Evolutionary conservation across 2,797 vertebrate genomes (phyloP).

Genomic region (Valencia hispanica): DNA sequence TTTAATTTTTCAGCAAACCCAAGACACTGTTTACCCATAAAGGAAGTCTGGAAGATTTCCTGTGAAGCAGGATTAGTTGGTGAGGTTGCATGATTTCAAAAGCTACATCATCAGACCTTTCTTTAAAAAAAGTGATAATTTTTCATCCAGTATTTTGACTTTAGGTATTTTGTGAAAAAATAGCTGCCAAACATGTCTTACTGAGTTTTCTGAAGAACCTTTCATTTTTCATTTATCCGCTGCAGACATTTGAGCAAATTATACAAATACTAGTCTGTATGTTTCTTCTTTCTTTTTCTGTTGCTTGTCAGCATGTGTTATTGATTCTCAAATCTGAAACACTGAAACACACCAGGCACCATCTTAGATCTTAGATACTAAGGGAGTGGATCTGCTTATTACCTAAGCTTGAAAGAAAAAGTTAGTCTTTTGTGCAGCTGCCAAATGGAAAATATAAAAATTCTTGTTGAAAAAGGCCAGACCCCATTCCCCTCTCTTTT

Average conservation of each 20-base stretch:
- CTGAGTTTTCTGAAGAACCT: not conserved
- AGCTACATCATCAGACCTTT: too few species aligned
- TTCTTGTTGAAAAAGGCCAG: not conserved
- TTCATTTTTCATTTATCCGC: not conserved
- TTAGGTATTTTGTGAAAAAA: not conserved
- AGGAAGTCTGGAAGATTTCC: too few species aligned
- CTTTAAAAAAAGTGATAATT: not conserved
- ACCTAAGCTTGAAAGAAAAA: not conserved
- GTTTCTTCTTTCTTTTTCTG: not conserved
- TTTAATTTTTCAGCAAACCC: too few species aligned
- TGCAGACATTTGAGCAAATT: not conserved
- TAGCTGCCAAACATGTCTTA: not conserved
- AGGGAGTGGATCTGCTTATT: not conserved
- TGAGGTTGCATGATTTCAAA: too few species aligned
- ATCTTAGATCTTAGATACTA: not conserved
- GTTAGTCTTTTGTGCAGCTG: not conserved
- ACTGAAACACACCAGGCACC: not conserved
- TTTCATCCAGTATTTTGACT: not conserved
- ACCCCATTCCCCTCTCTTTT: too few species aligned
- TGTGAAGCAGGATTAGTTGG: too few species aligned
- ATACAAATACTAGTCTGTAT: not conserved
- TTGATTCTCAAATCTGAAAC: not conserved
- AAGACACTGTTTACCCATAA: too few species aligned
- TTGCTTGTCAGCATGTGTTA: not conserved
- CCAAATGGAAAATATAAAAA: not conserved